These are phyloP conservation scores for Conistra vaccinii DNA, from an alignment of 2,888 invertebrate genomes.

Conservation along the genomic window DNA sequence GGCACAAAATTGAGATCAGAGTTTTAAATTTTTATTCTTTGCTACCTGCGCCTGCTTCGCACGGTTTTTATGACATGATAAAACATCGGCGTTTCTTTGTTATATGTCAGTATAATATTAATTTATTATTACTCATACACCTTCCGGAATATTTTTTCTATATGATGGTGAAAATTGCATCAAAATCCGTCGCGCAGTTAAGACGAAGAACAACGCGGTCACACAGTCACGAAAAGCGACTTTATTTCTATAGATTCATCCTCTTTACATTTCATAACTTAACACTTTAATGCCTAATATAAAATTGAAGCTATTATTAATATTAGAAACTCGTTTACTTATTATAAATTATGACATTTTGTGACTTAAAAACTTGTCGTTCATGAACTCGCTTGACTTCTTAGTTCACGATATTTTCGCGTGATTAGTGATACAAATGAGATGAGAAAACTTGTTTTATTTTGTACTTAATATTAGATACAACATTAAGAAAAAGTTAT, in stretches of 20 bases:
- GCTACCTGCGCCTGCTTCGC: too few species aligned
- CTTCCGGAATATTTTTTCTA: neutral
- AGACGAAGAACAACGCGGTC: neutral
- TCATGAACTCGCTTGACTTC: constrained; percentile 40
- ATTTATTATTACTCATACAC: neutral
- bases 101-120: neutral
- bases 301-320: constrained; percentile 15
- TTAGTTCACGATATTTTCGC: constrained; percentile 46
- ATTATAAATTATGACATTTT: constrained; percentile 33
- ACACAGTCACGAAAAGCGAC: neutral
- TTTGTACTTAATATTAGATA: neutral
- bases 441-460: constrained; percentile 36
- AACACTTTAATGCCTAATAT: neutral
- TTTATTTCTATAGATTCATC: neutral
- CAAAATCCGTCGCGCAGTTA: neutral
- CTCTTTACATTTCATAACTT: neutral
- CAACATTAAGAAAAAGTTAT: constrained; percentile 6
- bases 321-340: constrained; percentile 28
- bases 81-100: too few species aligned
- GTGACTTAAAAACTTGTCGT: constrained; percentile 33
- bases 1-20: neutral
- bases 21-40: neutral
- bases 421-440: constrained; percentile 35
- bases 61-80: too few species aligned
- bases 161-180: too few species aligned